Percentiles rank a stretch among this genome's conserved stretches.
Evolutionary conservation across 1,140 invertebrate species (phyloP).

Genomic region (Drosophila kanapiae): DNA sequence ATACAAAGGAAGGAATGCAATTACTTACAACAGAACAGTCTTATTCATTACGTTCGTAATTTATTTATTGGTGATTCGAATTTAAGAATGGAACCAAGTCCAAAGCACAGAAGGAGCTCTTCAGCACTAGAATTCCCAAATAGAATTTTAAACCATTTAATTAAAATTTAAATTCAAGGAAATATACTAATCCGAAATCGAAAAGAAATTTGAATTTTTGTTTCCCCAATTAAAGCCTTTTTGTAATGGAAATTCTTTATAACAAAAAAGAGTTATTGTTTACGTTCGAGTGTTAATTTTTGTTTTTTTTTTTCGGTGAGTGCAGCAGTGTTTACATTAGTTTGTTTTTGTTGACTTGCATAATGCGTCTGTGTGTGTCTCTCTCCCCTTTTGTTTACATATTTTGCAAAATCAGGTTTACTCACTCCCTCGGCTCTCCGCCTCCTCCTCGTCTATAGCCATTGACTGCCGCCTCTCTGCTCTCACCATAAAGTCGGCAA

Average conservation of each 20-base stretch:
- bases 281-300: slow-evolving; percentile 10
- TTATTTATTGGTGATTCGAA: too few species aligned
- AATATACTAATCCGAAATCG: not conserved
- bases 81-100: not conserved
- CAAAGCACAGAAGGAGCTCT: not conserved
- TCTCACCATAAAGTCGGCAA: slow-evolving; percentile 18
- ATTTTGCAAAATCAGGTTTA: slow-evolving; percentile 74
- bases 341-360: slow-evolving; percentile 59
- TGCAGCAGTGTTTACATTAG: slow-evolving; percentile 9
- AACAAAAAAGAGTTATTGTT: slow-evolving; percentile 20
- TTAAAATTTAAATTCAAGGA: too few species aligned
- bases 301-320: not conserved
- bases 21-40: too few species aligned
- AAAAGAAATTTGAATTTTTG: not conserved
- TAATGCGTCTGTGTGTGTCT: slow-evolving; percentile 43
- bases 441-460: not conserved
- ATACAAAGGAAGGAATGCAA: too few species aligned
- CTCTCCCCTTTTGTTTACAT: slow-evolving; percentile 47
- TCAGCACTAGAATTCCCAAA: too few species aligned
- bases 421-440: slow-evolving; percentile 1
- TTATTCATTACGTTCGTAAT: too few species aligned
- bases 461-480: slow-evolving; percentile 9
- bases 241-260: not conserved
- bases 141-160: too few species aligned
- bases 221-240: too few species aligned